Evolutionary conservation across 2,888 invertebrate species (phyloP), one percentile per base, ranked within the genome.

Genomic region (Blastobasis adustella): DNA sequence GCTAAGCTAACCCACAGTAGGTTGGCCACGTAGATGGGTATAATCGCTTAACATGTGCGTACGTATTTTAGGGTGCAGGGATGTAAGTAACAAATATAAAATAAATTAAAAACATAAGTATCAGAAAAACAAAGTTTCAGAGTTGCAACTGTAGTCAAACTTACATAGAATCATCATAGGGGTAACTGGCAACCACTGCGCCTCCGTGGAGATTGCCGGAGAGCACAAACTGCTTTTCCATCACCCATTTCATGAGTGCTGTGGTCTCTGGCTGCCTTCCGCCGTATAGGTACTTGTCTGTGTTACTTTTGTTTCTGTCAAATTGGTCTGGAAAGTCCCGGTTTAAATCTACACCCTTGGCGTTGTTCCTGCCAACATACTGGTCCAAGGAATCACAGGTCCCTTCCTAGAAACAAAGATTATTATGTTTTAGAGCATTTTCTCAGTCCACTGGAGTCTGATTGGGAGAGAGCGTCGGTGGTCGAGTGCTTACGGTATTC

Each of bases 161-260:
- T 82, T 85, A 95, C 95, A 90, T 90, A 10, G 94, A 93, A 76
- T 96, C 94, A 80, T 98, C 98, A 71, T 92, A 99, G 0, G 99
- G 99, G 83, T 98, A 99, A 78, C 98, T 99, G 49, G 98, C 98
- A 1, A 99, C 99, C 0, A 99, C 90, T 41, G 98, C 97, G 4
- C 98, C 98, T n/a, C 97, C 98, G 75, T 98, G 98, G 48, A 98
- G 90, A 80, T 98, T 98, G 2, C 95, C 98, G 0, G 98, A 98
- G 48, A 98, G 88, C 40, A 98, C 97, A 76, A 98, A 98, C 51
- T 96, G 96, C 66, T 94, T 92, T 8, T 91, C 91, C 51, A 93
- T 86, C 46, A 98, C 94, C 98, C 98, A 98, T 45, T 92, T 91
- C 90, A 98, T 97, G 63, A 98, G 88, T 4, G 96, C 96, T 9